phyloP scores from a whole-genome alignment of 2,113 vertebrate species.

The Amblyopsis rosae region DNA sequence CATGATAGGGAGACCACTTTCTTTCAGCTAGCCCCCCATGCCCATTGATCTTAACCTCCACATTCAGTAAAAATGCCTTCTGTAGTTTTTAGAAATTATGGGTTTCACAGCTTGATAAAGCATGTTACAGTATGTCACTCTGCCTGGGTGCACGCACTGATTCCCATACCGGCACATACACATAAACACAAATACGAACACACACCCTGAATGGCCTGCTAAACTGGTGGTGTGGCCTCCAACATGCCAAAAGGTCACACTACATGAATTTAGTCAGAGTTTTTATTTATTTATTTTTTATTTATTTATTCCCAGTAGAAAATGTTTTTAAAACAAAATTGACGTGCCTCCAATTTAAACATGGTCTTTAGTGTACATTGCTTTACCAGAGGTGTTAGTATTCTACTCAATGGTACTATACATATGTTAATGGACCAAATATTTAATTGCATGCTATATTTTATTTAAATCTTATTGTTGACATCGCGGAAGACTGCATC shows the following conservation, averaged over 20 bases:
- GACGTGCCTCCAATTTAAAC: conserved; percentile 71
- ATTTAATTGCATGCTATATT: conserved; percentile 60
- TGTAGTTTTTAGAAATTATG: no score
- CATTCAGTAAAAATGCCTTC: no score
- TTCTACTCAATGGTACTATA: conserved; percentile 53
- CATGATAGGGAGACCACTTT: neutral
- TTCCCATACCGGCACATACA: no score
- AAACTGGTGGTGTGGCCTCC: conserved; percentile 19
- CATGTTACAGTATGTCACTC: no score
- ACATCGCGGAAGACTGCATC: conserved; percentile 35
- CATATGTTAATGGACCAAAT: conserved; percentile 49
- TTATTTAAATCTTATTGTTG: conserved; percentile 35
- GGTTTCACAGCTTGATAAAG: no score
- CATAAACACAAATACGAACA: conserved; percentile 23
- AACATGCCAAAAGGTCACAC: conserved; percentile 58
- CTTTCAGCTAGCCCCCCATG: no score
- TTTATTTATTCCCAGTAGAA: conserved; percentile 69
- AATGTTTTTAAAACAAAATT: conserved; percentile 47
- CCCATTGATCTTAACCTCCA: no score
- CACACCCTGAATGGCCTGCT: neutral
- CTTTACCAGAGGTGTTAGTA: conserved; percentile 56
- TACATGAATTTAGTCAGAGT: conserved; percentile 31
- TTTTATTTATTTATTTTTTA: conserved; percentile 24
- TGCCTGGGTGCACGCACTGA: no score
- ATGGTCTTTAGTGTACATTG: conserved; percentile 57